Evolutionary conservation across 2,113 vertebrate species (phyloP), one percentile per base, ranked within the genome.

Genomic region (Menura novaehollandiae): DNA sequence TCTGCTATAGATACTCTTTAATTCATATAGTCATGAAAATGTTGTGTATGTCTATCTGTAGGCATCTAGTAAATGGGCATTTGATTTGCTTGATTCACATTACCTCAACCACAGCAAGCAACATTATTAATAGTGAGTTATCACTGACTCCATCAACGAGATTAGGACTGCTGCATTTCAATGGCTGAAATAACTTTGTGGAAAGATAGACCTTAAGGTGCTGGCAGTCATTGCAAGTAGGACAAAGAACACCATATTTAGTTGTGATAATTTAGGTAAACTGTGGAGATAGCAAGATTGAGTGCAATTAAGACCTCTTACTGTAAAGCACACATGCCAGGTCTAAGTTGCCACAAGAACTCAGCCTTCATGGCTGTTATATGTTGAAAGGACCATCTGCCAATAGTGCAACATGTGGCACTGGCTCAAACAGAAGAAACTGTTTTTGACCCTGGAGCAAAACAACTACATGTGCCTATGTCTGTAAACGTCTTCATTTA

Each of bases 381-480:
- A 9, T 46, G 20, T 49, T 76, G 52, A 20, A 75, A 46, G 64
- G 11, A 46, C 41, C 18, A 32, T 47, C 26, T 93, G 13, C 43
- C 21, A 41, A 1, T 19, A 24, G 5, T 27, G 18, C 12, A 55
- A 4, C 3, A 1, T 26, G 12, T n/a, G 47, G 21, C 35, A 14
- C 44, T 60, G 43, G 13, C 58, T 93, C 19, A 76, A 67, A 79
- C 12, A 72, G 55, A 52, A 64, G 33, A 4, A 89, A 22, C 17
- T 58, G 11, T 74, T 91, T 90, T 69, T 78, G 62, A 33, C 15
- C 5, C 20, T 46, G 26, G 17, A 78, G 51, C 37, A 67, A 73
- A 51, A 7, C 7, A 26, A 0, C 1, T 32, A 15, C n/a, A n/a
- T 1, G 4, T 90, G 7, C n/a, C 41, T 32, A 12, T 55, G 21